Base-by-base conservation (phyloP, 2,888 invertebrate genomes). In the Pocota personata region DNA sequence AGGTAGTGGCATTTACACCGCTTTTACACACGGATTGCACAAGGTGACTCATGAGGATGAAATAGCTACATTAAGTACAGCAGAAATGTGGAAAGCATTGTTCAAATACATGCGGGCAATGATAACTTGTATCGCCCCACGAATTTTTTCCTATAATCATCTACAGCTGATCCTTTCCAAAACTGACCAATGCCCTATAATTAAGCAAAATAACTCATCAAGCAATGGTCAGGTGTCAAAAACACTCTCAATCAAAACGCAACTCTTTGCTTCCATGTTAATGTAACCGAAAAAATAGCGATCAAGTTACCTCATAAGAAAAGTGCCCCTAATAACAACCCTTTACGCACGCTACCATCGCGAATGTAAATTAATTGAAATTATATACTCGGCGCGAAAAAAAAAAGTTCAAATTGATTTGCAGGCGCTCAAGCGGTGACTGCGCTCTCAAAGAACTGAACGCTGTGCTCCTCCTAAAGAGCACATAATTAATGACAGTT, bases 281-380 rank as follows among this genome's bases (percentile, higher is more conserved):
- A 78, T 78, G 66, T 60, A 67, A 67, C 52, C 57, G 27, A 76
- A 62, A 73, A 55, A 62, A 50, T 69, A 32, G 19, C 66, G 10
- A 67, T 76, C 6, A 76, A 66, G 58, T 67, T 35, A 58, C 58
- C 32, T 21, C 40, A 67, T 40, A 46, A 24, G 46, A 37, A 67
- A 60, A 73, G 72, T 67, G 62, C 55, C 78, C 67, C 79, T 79
- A 79, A 84, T 69, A 57, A 75, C 40, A 37, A 19, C 37, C 57
- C 64, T 21, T 58, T 40, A 62, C 24, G 46, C 69, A 46, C 43
- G 69, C 48, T 60, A 48, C 52, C 64, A 62, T 30, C 37, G 37
- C 35, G 50, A 73, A 79, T 50, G 80, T 80, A 75, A 84, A 84
- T 84, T 80, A 80, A 84, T 84, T 84, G 84, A 71, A 84, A 84